phyloP scores from a whole-genome alignment of 2,888 invertebrate species.

The Norana najaformis region DNA sequence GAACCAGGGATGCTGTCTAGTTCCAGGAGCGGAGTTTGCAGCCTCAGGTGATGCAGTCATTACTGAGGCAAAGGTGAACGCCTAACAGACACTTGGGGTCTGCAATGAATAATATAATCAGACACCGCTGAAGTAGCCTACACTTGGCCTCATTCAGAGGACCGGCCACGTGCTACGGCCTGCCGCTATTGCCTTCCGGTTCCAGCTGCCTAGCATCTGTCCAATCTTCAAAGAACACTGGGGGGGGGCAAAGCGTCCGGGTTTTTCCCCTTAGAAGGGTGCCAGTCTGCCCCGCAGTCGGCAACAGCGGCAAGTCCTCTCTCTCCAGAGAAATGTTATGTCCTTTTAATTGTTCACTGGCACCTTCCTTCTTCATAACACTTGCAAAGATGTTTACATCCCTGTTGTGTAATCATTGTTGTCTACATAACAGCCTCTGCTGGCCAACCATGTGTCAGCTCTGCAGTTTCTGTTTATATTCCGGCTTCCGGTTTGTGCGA shows the following conservation, averaged over 20 bases:
- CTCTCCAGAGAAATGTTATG: background rate
- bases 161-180: background rate
- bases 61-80: background rate
- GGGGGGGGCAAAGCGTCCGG: background rate
- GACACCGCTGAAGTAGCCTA: no score
- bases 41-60: background rate
- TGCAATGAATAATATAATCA: background rate
- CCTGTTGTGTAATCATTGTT: background rate
- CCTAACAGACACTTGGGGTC: background rate
- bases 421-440: background rate
- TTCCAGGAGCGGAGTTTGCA: background rate
- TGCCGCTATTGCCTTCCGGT: no score
- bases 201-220: background rate
- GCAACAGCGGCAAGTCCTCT: background rate
- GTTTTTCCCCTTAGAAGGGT: background rate
- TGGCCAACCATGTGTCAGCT: background rate
- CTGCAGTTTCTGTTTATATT: background rate
- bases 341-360: slow-evolving; percentile 5
- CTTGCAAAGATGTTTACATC: background rate
- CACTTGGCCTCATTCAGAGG: no score
- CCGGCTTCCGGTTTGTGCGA: background rate
- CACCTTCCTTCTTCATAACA: no score
- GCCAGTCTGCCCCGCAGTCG: background rate
- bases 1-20: background rate
- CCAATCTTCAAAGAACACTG: background rate